phyloP scores from a whole-genome alignment of 2,888 invertebrate species.

The Agrotis puta region DNA sequence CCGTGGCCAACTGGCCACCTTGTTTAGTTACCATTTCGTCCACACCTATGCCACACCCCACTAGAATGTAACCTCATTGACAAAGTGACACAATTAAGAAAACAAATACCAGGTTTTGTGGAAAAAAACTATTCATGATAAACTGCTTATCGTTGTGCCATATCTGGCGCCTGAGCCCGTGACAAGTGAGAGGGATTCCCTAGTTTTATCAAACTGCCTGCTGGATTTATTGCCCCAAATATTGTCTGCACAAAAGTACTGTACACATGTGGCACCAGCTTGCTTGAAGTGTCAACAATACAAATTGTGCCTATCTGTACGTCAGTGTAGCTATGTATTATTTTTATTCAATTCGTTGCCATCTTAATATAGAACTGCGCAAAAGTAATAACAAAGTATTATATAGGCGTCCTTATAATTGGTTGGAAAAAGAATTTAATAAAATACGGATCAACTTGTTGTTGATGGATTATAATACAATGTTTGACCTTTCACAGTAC shows the following conservation, averaged over 20 bases:
- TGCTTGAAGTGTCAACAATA: conserved; percentile 29
- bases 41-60: conserved; percentile 47
- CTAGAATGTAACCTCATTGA: conserved; percentile 36
- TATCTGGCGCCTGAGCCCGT: conserved; percentile 1
- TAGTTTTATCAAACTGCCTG: conserved; percentile 31
- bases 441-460: neutral
- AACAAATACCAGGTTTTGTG: conserved; percentile 11
- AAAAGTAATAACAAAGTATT: neutral
- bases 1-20: conserved; percentile 8
- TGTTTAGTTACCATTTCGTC: conserved; percentile 26
- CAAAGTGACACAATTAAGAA: conserved; percentile 44
- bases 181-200: conserved; percentile 30
- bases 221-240: conserved; percentile 36
- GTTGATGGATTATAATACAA: neutral
- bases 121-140: conserved; percentile 9
- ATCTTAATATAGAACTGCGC: neutral
- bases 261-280: conserved; percentile 23
- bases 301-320: conserved; percentile 20
- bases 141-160: conserved; percentile 22
- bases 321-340: neutral
- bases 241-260: conserved; percentile 26
- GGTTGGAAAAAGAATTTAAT: neutral
- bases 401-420: neutral
- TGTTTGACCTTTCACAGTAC: conserved; percentile 1
- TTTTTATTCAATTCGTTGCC: conserved; percentile 7